A percentile compares a stretch with the other conserved stretches of the same genome.
phyloP scores from a whole-genome alignment of 53 echinoderm and acorn worm species.

The Mesocentrotus franciscanus region DNA sequence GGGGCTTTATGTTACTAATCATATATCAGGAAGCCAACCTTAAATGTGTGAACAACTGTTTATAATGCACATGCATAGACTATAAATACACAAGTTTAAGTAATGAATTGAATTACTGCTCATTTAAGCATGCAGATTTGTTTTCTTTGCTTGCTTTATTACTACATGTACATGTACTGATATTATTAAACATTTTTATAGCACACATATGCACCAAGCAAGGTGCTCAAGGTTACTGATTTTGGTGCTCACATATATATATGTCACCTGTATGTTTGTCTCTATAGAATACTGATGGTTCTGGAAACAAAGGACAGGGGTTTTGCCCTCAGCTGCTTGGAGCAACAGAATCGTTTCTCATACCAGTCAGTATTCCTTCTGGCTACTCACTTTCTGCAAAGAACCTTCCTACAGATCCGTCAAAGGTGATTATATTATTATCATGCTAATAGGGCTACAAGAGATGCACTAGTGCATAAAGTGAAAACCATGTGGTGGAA shows the following conservation, averaged over 20 bases:
- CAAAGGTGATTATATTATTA: not conserved
- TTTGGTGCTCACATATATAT: not conserved
- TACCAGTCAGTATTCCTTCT: conserved; percentile 30
- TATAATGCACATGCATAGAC: not conserved
- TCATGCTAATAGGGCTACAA: no score
- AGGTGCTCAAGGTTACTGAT: no score
- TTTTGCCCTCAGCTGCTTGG: conserved; percentile 59
- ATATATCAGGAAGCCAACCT: not conserved
- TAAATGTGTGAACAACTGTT: no score
- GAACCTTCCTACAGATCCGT: conserved; percentile 20
- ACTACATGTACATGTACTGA: not conserved
- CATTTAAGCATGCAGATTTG: no score
- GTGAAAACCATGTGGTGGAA: no score
- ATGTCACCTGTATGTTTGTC: not conserved
- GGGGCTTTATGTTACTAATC: not conserved
- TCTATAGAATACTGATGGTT: conserved; percentile 12
- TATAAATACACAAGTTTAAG: not conserved
- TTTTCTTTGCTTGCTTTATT: no score
- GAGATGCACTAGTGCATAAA: no score
- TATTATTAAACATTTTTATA: not conserved
- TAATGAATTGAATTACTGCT: not conserved
- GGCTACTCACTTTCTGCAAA: conserved; percentile 19
- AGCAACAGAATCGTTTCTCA: not conserved
- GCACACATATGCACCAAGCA: not conserved
- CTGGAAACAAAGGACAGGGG: conserved; percentile 22